Evolutionary conservation across 2,888 invertebrate genomes (phyloP), one percentile per base, ranked within the genome.

Genomic region (Cordylochernes scorpioides): DNA sequence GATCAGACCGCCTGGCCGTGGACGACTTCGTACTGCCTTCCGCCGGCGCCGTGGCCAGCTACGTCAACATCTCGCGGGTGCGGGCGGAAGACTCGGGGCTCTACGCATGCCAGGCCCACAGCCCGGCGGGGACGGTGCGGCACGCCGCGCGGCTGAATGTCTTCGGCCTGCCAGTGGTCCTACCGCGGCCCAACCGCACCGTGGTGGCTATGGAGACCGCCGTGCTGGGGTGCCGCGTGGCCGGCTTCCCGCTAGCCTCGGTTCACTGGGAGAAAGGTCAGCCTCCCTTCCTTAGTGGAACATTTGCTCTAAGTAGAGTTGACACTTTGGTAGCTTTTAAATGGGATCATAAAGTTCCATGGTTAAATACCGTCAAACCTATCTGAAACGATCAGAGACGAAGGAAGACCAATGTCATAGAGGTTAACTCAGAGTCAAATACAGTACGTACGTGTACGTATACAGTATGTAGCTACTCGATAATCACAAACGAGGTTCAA

Each of bases 161-260:
- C 6, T 49, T 48, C 29, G 60, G 60, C 42, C 48, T 51, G 33
- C 60, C 60, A 1, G 51, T 50, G 21, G 52, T 58, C 9, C 48
- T 58, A 24, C 44, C 48, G 3, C 50, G 58, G 38, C 44, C 46
- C 15, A 59, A 60, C 42, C 44, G 58, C 38, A 71, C 72, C 44
- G 72, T 73, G 2, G 73, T 77, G 43, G 71, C 74, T 42, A 71
- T 71, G 36, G 63, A 68, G 39, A 68, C 71, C 50, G 63, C 73
- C 38, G 63, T 61, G 39, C 59, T 78, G 42, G 63, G 68, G 43
- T 78, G 78, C 51, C 74, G 74, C 38, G 77, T 74, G 49, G 71
- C 74, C 7, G 78, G 78, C 39, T 75, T 71, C 54, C 77, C 78
- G 18, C 67, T 77, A 45, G 68, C 68, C 41, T 65, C 67, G 34